These are phyloP conservation scores for Epizoanthus scotinus DNA, from an alignment of 92 coral and sea anemone genomes.

Conservation along the genomic window DNA sequence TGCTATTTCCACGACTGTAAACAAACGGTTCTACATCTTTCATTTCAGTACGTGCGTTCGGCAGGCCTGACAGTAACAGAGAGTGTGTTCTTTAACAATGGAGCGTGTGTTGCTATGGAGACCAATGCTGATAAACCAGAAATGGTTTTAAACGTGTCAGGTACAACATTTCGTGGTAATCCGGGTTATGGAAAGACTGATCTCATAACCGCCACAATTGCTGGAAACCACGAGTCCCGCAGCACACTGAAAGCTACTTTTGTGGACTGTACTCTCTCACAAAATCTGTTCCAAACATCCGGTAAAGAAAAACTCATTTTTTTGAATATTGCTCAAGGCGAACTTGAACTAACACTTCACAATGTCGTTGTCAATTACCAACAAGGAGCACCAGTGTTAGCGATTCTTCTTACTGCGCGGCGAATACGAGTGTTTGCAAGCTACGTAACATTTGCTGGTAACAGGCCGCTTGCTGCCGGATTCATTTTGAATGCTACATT, in stretches of 20 bases:
- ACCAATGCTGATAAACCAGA: background rate
- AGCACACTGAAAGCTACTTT: background rate
- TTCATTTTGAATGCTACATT: conserved; percentile 1
- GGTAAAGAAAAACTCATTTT: background rate
- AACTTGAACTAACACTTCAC: background rate
- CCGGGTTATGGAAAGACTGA: conserved; percentile 12
- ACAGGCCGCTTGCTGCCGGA: background rate
- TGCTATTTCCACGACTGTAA: background rate
- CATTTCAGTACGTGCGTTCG: background rate
- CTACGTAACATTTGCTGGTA: background rate
- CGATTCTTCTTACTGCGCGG: background rate
- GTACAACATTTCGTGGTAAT: background rate
- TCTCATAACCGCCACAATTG: background rate
- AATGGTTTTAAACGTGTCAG: background rate
- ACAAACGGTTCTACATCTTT: conserved; percentile 7
- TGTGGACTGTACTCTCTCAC: background rate
- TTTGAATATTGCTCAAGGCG: background rate
- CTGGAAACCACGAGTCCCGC: background rate
- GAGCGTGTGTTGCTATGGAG: background rate
- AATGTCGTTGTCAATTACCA: background rate
- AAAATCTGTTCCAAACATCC: conserved; percentile 1
- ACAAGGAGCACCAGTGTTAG: background rate
- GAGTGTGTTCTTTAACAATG: background rate
- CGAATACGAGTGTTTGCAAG: background rate
- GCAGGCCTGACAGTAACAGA: background rate